Evolutionary conservation across 1,140 invertebrate genomes (phyloP), one percentile per base, ranked within the genome.

Genomic region (Ooceraea biroi): DNA sequence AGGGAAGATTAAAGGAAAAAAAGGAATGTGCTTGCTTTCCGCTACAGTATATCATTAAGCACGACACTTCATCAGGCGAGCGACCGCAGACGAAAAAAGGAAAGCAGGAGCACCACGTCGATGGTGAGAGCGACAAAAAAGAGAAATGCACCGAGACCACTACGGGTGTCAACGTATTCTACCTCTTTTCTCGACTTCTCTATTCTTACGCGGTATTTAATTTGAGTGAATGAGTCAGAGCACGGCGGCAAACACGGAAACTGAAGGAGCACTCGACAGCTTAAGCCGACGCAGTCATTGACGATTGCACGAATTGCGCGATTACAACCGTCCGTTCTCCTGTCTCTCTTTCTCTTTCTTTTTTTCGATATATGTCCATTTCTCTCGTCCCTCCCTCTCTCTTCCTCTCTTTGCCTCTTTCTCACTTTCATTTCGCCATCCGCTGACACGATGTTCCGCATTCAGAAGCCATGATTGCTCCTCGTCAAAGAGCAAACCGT

Each of bases 401-500:
- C 7, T 74, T 10, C n/a, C n/a, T 27, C 44, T 55, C 25, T 58
- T 17, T 78, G 48, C 46, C n/a, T 30, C 25, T 63, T 50, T 46
- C 41, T 25, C 41, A 11, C 50, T 46, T 48, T 46, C 41, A 61
- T 65, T 80, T 61, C 46, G 14, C 44, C 19, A 11, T 36, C 44
- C 36, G 25, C 19, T 25, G 27, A 8, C n/a, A 25, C 50, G 48
- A 85, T 41, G 68, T 44, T 77, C 82, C 48, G 50, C 50, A 80
- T 80, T 80, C 76, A 80, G 63, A 25, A 69, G 65, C 66, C 65
- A 57, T 58, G 76, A 80, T 80, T 80, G 76, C 76, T 57, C 76
- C n/a, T 80, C 25, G 65, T 78, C 76, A 78, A 80, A 80, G 76
- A 80, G 76, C 76, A 80, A 55, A 74, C 44, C 58, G 69, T 74